Base-by-base conservation (phyloP, 1,140 invertebrate species). In the Plodia interpunctella region DNA sequence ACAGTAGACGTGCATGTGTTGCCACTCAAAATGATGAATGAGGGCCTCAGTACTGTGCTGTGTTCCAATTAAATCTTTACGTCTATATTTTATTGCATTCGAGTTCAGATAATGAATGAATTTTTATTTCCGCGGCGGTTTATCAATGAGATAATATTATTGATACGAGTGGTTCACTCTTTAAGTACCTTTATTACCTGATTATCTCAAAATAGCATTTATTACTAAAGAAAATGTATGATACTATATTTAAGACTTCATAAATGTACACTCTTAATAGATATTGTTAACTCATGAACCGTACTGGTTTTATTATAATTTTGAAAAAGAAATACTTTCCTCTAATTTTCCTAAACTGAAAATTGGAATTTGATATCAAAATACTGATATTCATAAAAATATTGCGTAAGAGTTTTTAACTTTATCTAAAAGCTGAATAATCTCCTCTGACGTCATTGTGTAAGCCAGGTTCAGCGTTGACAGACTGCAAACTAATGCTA, bases 391-490 rank as follows among this genome's bases (percentile, higher is more conserved):
- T 32, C n/a, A n/a, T 15, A 15, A 15, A 44, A 44, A 44, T 15
- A 44, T 53, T 25, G 13, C 51, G 51, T 53, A 59, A 55, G 25
- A 20, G 30, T 32, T 51, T 60, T 63, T 55, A 32, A 65, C 13
- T 66, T 64, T 72, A 70, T 76, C 60, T 70, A 54, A 75, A 74
- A 78, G 64, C 56, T 70, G 63, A 69, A 70, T 83, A 78, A 83
- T 80, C 78, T 80, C 72, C 68, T 35, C 51, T 79, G 68, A 82
- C 79, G 83, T 85, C 80, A 84, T 55, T 60, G 62, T 51, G 68
- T 82, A 84, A 80, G 67, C 76, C 71, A 62, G 58, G 69, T 76
- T 82, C 72, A 76, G 68, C 71, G 68, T 72, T 83, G 80, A 85
- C 79, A 83, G 66, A 76, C 59, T 67, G 64, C 63, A 68, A 61